Evolutionary conservation across 37 sponge, comb jelly and placozoan species (phyloP).

Genomic region (Corticium candelabrum): DNA sequence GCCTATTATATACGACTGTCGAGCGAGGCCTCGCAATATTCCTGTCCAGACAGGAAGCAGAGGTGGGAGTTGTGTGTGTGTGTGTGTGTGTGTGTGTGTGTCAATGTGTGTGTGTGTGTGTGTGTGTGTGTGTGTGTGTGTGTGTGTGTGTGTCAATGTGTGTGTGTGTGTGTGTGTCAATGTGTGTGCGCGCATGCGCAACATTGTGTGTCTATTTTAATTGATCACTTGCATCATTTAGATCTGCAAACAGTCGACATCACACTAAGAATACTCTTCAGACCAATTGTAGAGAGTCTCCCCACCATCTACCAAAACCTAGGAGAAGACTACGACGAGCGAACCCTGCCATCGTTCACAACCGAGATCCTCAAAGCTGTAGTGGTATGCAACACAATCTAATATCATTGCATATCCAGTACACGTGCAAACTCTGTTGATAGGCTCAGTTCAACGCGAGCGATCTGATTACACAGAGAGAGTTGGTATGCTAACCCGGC

Average conservation of each 20-base stretch:
- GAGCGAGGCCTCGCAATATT: constrained; percentile 75
- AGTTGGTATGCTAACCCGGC: constrained; percentile 72
- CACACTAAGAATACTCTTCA: constrained; percentile 87
- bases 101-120: no score
- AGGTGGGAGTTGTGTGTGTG: no score
- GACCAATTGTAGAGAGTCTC: constrained; percentile 54
- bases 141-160: no score
- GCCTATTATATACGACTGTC: constrained; percentile 77
- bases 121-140: neutral
- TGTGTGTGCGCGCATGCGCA: no score
- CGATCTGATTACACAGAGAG: constrained; percentile 96
- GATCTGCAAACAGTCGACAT: constrained; percentile 95
- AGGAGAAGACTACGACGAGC: constrained; percentile 79
- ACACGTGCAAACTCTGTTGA: neutral
- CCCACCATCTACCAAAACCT: constrained; percentile 79
- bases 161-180: no score
- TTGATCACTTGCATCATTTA: no score
- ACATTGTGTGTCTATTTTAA: neutral
- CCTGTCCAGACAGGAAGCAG: constrained; percentile 90
- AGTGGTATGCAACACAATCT: constrained; percentile 53
- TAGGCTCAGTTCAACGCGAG: constrained; percentile 96
- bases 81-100: no score
- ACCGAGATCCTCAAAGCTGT: constrained; percentile 90
- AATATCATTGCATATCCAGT: neutral
- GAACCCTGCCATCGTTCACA: constrained; percentile 86